These are phyloP conservation scores for Rhamnusium bicolor DNA, from an alignment of 2,888 invertebrate species.

Conservation along the genomic window DNA sequence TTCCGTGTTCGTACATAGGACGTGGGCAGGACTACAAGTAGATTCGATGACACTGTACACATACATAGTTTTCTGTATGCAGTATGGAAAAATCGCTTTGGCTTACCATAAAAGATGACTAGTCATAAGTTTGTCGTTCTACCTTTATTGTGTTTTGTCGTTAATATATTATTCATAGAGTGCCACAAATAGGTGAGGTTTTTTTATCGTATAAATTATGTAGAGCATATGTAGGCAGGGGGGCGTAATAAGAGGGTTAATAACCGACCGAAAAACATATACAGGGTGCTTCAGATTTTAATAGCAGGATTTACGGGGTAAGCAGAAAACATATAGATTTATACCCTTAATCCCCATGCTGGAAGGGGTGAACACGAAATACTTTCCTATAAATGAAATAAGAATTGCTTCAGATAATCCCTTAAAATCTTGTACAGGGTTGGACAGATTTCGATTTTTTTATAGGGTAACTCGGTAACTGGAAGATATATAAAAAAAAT, in stretches of 20 bases:
- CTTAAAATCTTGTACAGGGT: too few relatives aligned
- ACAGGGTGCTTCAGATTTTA: too few relatives aligned
- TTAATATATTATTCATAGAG: constrained; percentile 28
- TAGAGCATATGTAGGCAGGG: neutral
- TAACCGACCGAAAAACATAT: too few relatives aligned
- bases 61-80: neutral
- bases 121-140: constrained; percentile 34
- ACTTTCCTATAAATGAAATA: too few relatives aligned
- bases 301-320: too few relatives aligned
- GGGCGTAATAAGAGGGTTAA: neutral
- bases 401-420: too few relatives aligned
- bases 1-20: constrained; percentile 40
- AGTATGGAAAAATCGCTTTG: constrained; percentile 21
- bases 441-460: too few relatives aligned
- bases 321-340: too few relatives aligned
- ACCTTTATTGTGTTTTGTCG: constrained; percentile 35
- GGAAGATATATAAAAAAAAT: too few relatives aligned
- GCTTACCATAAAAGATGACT: constrained; percentile 42
- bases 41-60: constrained; percentile 20
- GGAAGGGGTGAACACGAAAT: too few relatives aligned
- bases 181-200: constrained; percentile 21
- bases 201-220: constrained; percentile 15
- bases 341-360: too few relatives aligned
- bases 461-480: too few relatives aligned
- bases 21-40: constrained; percentile 43